phyloP scores from a whole-genome alignment of 2,797 vertebrate genomes.

The Holocentrus rufus region DNA sequence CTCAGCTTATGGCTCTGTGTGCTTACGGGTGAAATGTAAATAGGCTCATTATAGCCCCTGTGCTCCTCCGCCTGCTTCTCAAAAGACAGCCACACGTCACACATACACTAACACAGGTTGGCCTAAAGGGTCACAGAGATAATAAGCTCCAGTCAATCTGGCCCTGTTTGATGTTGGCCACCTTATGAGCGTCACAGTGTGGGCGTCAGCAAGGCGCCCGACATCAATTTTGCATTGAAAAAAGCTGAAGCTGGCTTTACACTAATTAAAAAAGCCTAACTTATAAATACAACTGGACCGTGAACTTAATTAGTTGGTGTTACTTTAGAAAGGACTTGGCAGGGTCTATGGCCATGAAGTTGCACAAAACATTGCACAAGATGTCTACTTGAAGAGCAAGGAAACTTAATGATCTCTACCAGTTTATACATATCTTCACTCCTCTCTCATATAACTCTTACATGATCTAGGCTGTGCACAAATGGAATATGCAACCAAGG shows the following conservation, averaged over 20 bases:
- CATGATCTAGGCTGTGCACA: background rate
- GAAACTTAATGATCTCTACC: conserved; percentile 3
- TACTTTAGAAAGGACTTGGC: conserved; percentile 21
- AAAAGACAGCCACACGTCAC: conserved; percentile 62
- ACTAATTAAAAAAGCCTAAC: conserved; percentile 62
- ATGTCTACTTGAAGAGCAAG: background rate
- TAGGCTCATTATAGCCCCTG: conserved; percentile 77
- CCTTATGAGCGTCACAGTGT: conserved; percentile 46
- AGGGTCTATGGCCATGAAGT: background rate
- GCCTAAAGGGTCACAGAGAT: conserved; percentile 68
- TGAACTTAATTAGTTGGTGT: conserved; percentile 33
- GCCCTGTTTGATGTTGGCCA: conserved; percentile 69
- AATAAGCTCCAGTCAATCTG: conserved; percentile 73
- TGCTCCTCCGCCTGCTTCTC: conserved; percentile 56
- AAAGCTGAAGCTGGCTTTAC: conserved; percentile 39
- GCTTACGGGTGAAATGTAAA: conserved; percentile 77
- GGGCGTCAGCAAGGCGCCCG: conserved; percentile 28
- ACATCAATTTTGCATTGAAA: conserved; percentile 34
- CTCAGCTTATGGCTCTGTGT: conserved; percentile 46
- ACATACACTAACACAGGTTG: conserved; percentile 35
- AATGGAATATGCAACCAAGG: background rate
- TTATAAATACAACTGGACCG: conserved; percentile 27
- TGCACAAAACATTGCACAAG: background rate
- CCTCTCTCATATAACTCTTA: background rate
- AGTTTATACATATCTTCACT: background rate